A percentile compares a stretch with the other conserved stretches of the same genome.
phyloP scores from a whole-genome alignment of 2,113 vertebrate genomes.

The Zosterops borbonicus region DNA sequence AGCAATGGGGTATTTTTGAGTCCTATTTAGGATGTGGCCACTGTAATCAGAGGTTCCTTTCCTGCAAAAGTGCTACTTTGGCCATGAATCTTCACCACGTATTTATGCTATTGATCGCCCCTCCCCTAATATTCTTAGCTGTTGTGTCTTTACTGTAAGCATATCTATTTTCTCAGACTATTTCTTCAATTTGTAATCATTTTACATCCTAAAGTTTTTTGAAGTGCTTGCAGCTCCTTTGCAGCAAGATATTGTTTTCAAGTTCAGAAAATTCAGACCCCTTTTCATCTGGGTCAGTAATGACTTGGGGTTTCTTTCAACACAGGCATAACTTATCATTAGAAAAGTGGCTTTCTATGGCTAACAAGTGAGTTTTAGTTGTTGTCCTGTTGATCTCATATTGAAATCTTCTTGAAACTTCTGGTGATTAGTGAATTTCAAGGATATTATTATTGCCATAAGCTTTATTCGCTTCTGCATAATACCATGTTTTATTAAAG shows the following conservation, averaged over 20 bases:
- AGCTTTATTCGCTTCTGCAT: constrained; percentile 49
- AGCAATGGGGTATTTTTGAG: neutral
- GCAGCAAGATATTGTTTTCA: neutral
- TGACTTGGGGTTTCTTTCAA: neutral
- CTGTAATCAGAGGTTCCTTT: neutral
- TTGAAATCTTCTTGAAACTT: constrained; percentile 10
- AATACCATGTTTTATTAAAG: constrained; percentile 50
- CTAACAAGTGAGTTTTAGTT: neutral
- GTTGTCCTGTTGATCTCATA: neutral
- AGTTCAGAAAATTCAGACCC: neutral
- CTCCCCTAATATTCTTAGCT: neutral
- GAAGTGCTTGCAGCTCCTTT: neutral
- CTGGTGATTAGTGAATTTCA: constrained; percentile 1
- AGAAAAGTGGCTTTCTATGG: neutral
- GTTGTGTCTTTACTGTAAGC: neutral
- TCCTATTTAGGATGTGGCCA: neutral
- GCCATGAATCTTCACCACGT: neutral
- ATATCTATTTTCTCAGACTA: neutral
- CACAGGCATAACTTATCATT: neutral
- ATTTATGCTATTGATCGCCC: neutral
- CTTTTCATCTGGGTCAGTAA: neutral
- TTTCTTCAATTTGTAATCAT: neutral
- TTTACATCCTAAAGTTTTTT: neutral
- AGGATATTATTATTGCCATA: neutral
- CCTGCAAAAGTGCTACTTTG: neutral